phyloP scores from a whole-genome alignment of 2,797 vertebrate species.

The Anisognathus igniventris region DNA sequence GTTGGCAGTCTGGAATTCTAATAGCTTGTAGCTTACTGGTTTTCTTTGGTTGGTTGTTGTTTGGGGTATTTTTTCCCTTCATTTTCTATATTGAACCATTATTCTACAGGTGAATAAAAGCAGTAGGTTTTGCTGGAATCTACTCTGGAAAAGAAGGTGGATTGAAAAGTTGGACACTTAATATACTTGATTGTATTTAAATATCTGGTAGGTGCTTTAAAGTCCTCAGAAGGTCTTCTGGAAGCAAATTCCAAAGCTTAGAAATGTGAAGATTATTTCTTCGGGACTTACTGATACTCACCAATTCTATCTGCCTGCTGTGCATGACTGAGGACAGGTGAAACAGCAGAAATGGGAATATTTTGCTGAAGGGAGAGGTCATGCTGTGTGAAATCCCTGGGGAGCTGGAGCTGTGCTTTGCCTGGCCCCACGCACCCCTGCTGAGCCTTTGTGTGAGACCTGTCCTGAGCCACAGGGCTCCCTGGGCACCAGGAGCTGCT shows the following conservation, averaged over 20 bases:
- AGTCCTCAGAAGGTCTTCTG: not conserved
- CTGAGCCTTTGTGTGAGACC: not conserved
- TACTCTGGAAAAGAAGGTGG: not conserved
- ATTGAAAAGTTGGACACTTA: not conserved
- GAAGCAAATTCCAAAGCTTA: not conserved
- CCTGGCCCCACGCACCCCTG: not conserved
- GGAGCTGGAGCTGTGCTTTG: not conserved
- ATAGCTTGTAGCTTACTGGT: not conserved
- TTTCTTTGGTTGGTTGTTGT: not conserved
- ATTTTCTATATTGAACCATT: not conserved
- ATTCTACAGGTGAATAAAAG: not conserved
- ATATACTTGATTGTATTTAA: not conserved
- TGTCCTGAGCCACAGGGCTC: not conserved
- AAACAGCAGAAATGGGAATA: not conserved
- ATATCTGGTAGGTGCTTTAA: not conserved
- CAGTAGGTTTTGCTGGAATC: not conserved
- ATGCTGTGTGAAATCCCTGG: accelerated
- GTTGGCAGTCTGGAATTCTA: not conserved
- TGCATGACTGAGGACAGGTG: not conserved
- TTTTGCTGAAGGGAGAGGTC: not conserved
- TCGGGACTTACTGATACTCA: not conserved
- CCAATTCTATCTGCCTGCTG: not conserved
- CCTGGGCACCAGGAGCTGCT: accelerated
- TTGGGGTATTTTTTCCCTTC: not conserved
- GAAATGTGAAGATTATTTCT: not conserved